These are phyloP conservation scores for Drosophila mettleri DNA, from an alignment of 2,888 invertebrate species.

Conservation along the genomic window DNA sequence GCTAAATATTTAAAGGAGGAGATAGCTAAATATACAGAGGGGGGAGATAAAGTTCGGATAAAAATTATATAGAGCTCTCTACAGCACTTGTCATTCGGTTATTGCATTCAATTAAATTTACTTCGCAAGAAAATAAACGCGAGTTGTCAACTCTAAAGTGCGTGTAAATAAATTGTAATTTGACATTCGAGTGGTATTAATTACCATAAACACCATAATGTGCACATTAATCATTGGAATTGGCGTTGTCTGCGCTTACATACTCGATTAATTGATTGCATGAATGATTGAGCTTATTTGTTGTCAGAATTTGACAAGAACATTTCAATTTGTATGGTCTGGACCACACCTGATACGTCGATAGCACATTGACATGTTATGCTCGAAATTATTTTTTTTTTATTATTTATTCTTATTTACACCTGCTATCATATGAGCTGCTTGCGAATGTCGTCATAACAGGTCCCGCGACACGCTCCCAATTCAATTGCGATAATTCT, in stretches of 20 bases:
- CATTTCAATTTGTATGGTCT: slow-evolving; percentile 67
- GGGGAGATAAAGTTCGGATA: neutral
- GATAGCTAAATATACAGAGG: no score
- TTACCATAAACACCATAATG: slow-evolving; percentile 51
- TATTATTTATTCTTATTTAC: slow-evolving; percentile 31
- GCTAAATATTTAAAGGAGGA: no score
- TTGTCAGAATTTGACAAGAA: slow-evolving; percentile 62
- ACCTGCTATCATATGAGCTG: slow-evolving; percentile 30
- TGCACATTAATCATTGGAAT: slow-evolving; percentile 63
- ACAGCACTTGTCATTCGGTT: neutral
- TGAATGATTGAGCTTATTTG: slow-evolving; percentile 38
- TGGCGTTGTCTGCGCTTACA: slow-evolving; percentile 53
- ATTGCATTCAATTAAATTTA: slow-evolving; percentile 21
- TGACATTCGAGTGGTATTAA: slow-evolving; percentile 53
- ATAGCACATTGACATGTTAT: slow-evolving; percentile 21
- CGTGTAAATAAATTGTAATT: slow-evolving; percentile 53
- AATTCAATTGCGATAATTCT: slow-evolving; percentile 19
- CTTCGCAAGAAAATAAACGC: slow-evolving; percentile 11
- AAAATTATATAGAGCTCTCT: neutral
- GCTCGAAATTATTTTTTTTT: slow-evolving; percentile 23
- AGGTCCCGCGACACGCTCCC: neutral
- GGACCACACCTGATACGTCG: slow-evolving; percentile 67
- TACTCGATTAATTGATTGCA: slow-evolving; percentile 24
- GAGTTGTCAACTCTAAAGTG: slow-evolving; percentile 44
- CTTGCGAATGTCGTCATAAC: slow-evolving; percentile 15